phyloP scores from a whole-genome alignment of 1,140 invertebrate genomes.

The Periplaneta americana region DNA sequence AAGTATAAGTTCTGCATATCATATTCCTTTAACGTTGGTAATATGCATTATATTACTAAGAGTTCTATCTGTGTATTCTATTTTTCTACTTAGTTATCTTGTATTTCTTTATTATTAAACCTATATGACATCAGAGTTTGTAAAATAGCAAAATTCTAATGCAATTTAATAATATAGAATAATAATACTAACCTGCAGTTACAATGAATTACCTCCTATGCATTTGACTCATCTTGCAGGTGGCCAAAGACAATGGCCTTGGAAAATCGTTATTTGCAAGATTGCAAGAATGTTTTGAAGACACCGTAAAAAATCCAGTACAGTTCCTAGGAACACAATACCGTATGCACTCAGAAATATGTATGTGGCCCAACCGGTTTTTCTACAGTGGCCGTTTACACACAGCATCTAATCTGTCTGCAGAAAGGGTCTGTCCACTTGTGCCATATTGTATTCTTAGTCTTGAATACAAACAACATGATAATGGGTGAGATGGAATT shows the following conservation, averaged over 20 bases:
- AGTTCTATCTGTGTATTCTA: too few relatives aligned
- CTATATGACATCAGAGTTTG: too few relatives aligned
- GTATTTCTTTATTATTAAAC: too few relatives aligned
- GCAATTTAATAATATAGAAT: too few relatives aligned
- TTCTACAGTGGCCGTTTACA: conserved; percentile 58
- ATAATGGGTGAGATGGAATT: neutral
- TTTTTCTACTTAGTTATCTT: too few relatives aligned
- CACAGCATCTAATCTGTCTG: neutral
- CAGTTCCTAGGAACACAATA: conserved; percentile 71
- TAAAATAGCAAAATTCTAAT: too few relatives aligned
- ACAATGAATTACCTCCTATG: neutral
- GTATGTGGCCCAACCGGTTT: conserved; percentile 63
- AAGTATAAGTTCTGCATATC: too few relatives aligned
- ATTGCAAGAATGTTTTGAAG: conserved; percentile 39
- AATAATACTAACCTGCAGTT: too few relatives aligned
- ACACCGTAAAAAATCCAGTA: conserved; percentile 32
- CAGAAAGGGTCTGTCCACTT: neutral
- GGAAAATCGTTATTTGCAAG: conserved; percentile 61
- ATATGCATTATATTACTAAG: too few relatives aligned
- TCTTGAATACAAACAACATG: neutral
- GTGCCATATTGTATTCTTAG: conserved; percentile 1
- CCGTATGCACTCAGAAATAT: conserved; percentile 79
- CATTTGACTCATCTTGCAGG: conserved; percentile 33
- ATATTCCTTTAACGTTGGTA: too few relatives aligned
- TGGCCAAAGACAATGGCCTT: conserved; percentile 50